A percentile compares a stretch with the other conserved stretches of the same genome.
These are phyloP conservation scores for Cremastinae sp. DNA, from an alignment of 2,888 invertebrate genomes.

Conservation along the genomic window DNA sequence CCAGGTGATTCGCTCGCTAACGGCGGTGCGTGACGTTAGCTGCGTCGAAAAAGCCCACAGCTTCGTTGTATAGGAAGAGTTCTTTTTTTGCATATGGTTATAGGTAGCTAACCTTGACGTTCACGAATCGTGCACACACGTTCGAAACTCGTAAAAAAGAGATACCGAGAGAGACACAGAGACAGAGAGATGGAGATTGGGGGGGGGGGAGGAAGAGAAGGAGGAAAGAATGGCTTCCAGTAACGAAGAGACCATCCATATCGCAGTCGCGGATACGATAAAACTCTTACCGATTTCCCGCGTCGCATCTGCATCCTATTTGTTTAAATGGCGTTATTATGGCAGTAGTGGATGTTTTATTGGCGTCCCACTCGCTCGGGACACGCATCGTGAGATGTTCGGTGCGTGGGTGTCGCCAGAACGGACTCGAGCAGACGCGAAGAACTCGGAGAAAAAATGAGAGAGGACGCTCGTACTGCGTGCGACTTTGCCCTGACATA, in stretches of 20 bases:
- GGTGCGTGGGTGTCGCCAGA: slow-evolving; percentile 41
- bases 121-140: slow-evolving; percentile 24
- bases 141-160: no score
- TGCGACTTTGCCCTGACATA: slow-evolving; percentile 36
- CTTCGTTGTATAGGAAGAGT: slow-evolving; percentile 28
- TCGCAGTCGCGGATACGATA: no score
- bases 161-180: no score
- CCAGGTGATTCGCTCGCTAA: slow-evolving; percentile 20
- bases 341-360: slow-evolving; percentile 15
- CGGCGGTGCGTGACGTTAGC: neutral
- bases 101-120: slow-evolving; percentile 77
- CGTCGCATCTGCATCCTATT: neutral
- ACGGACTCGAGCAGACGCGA: slow-evolving; percentile 23
- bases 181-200: no score
- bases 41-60: slow-evolving; percentile 45
- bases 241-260: no score
- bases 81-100: slow-evolving; percentile 53
- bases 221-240: no score
- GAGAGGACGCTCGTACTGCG: slow-evolving; percentile 9
- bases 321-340: neutral
- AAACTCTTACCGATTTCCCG: neutral
- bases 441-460: neutral
- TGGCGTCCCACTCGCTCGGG: slow-evolving; percentile 23
- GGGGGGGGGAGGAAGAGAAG: no score
- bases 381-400: slow-evolving; percentile 26